Evolutionary conservation across 2,888 invertebrate species (phyloP).

Genomic region (Caenorhabditis becei): DNA sequence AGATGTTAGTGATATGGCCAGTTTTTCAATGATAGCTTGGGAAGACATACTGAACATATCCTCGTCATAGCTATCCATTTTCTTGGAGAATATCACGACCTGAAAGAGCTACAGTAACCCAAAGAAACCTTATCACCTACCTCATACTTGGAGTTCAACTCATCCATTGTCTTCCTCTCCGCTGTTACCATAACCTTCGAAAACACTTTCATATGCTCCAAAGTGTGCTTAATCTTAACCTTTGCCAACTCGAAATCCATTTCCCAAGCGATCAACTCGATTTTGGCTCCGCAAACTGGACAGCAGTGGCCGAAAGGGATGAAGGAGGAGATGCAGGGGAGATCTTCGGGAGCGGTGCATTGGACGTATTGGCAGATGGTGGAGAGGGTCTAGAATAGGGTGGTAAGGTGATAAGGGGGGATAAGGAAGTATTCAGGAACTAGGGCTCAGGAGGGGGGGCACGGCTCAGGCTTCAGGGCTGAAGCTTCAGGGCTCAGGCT

Average conservation of each 20-base stretch:
- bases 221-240: neutral
- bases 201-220: neutral
- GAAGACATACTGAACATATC: slow-evolving; percentile 2
- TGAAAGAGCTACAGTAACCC: neutral
- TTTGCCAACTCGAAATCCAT: slow-evolving; percentile 11
- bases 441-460: too few species aligned
- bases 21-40: neutral
- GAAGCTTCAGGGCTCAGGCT: too few species aligned
- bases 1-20: neutral
- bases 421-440: too few species aligned
- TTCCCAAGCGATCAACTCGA: slow-evolving; percentile 16
- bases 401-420: too few species aligned
- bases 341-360: slow-evolving; percentile 23
- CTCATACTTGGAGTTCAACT: slow-evolving; percentile 25
- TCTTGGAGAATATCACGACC: slow-evolving; percentile 4
- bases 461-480: too few species aligned
- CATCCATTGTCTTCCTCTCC: slow-evolving; percentile 21
- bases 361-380: slow-evolving; percentile 60
- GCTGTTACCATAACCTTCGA: neutral
- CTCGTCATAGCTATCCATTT: slow-evolving; percentile 21
- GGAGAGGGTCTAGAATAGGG: slow-evolving; percentile 63
- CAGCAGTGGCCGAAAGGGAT: slow-evolving; percentile 69
- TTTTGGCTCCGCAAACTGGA: slow-evolving; percentile 60
- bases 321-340: slow-evolving; percentile 56
- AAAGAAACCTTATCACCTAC: slow-evolving; percentile 3